Percentiles rank a stretch among this genome's conserved stretches.
Conservation (phyloP, 2,113 vertebrate species). For the Daphoenositta chrysoptera region DNA sequence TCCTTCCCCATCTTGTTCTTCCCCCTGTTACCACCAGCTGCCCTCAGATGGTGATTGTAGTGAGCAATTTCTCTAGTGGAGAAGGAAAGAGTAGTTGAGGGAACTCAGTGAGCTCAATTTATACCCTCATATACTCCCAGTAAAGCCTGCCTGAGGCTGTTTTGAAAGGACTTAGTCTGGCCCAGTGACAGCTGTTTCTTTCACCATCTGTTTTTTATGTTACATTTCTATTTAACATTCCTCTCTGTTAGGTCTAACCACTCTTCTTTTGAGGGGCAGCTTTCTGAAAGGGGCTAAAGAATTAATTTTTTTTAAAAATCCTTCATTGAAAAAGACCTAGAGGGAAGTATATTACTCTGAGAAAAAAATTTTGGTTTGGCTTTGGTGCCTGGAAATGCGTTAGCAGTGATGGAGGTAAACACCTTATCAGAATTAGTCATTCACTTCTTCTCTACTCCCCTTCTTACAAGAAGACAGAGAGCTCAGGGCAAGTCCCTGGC, state of each 20-base stretch:
- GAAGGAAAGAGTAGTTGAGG: not conserved
- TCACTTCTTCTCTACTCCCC: not conserved
- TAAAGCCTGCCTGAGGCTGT: not conserved
- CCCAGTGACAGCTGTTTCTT: conserved; percentile 8
- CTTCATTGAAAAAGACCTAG: not conserved
- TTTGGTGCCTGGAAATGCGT: not conserved
- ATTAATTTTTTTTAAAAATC: not conserved
- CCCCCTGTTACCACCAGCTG: not conserved
- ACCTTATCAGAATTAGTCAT: not conserved
- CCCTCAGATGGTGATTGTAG: not conserved
- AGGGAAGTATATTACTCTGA: not conserved
- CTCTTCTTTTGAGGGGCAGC: not conserved
- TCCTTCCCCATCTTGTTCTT: not conserved
- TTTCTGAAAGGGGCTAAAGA: not conserved
- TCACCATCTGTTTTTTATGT: not conserved
- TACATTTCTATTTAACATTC: not conserved
- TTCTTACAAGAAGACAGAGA: conserved; percentile 6
- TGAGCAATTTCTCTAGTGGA: not conserved
- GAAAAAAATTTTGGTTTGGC: not conserved
- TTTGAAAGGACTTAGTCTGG: not conserved
- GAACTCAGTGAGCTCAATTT: not conserved
- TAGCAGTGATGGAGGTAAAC: not conserved
- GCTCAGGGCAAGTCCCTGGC: not conserved
- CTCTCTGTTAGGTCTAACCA: not conserved
- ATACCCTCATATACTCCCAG: not conserved